Base-by-base conservation (phyloP, 2,888 invertebrate genomes). In the Andrena marginata region DNA sequence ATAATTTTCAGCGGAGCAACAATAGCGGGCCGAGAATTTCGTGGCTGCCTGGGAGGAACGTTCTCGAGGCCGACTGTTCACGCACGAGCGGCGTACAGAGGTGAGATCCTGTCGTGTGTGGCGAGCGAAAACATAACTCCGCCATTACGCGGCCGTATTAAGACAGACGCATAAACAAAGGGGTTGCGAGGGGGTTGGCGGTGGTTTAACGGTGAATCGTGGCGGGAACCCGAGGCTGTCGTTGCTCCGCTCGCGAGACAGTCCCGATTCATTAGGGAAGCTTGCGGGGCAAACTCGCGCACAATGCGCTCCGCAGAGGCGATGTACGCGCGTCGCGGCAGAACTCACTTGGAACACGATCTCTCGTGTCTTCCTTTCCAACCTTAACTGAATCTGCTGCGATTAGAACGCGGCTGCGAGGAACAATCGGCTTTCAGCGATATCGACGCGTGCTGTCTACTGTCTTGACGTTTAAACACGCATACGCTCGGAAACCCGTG, bases 81-180 rank as follows among this genome's bases (percentile, higher is more conserved):
- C 63, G 56, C 63, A 63, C 31, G 51, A 62, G 65, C 60, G 69
- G 54, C 59, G 29, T 42, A 35, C 48, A 49, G 26, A 64, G n/a
- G 54, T 60, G 59, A 33, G 54, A 35, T 42, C 48, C 33, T 71
- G 35, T 29, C 69, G 78, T 67, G 82, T 74, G 80, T 83, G 84
- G 83, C 83, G 76, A 72, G 76, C 85, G 87, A 89, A 88, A 90
- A 87, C 90, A 87, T 84, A 87, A 88, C 89, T 90, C 88, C 82
- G 87, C 89, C 89, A 90, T 91, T 91, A 90, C 87, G 88, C 87
- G 90, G 88, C 85, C 89, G 86, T 89, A 85, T 89, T 89, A 90
- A 90, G 89, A 88, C 89, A 90, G 90, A 89, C 86, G 87, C 82
- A 77, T 84, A 87, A 90, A 90, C 91, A 88, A 85, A 83, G 88